Conservation (phyloP, 2,113 vertebrate genomes). For the Scophthalmus maximus region DNA sequence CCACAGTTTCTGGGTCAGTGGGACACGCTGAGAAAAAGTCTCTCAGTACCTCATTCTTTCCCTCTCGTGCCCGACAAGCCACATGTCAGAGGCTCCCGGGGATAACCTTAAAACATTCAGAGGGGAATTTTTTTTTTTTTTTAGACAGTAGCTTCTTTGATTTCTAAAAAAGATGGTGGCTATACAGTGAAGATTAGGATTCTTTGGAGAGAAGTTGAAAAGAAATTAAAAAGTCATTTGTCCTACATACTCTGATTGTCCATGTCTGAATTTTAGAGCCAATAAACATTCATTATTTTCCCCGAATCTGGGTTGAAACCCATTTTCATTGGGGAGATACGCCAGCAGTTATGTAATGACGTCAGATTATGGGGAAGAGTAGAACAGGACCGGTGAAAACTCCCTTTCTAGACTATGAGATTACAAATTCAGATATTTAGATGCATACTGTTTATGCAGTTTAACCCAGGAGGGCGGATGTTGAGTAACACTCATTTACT, state of each 20-base stretch:
- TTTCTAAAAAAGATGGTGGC: not conserved
- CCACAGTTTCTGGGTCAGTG: slow-evolving; percentile 83
- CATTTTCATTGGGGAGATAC: slow-evolving; percentile 3
- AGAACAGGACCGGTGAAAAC: slow-evolving; percentile 35
- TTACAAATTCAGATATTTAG: slow-evolving; percentile 48
- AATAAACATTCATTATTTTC: too few species aligned
- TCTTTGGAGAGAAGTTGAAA: not conserved
- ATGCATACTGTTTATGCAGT: slow-evolving; percentile 8
- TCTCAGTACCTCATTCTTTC: slow-evolving; percentile 38
- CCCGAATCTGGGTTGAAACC: slow-evolving; percentile 10
- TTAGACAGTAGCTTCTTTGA: not conserved
- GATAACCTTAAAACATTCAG: slow-evolving; percentile 31
- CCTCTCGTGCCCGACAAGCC: slow-evolving; percentile 31
- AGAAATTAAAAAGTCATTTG: not conserved
- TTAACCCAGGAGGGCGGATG: slow-evolving; percentile 14
- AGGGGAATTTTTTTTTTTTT: too few species aligned
- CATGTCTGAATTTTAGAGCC: too few species aligned
- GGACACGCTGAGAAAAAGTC: slow-evolving; percentile 63
- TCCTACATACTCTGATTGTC: too few species aligned
- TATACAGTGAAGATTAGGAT: not conserved
- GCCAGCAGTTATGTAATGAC: slow-evolving; percentile 55
- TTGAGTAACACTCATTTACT: not conserved
- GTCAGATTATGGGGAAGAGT: slow-evolving; percentile 41
- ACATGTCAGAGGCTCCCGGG: slow-evolving; percentile 44
- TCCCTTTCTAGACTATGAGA: slow-evolving; percentile 52